Conservation (phyloP, 1,140 invertebrate genomes). For the Frieseomelitta varia region DNA sequence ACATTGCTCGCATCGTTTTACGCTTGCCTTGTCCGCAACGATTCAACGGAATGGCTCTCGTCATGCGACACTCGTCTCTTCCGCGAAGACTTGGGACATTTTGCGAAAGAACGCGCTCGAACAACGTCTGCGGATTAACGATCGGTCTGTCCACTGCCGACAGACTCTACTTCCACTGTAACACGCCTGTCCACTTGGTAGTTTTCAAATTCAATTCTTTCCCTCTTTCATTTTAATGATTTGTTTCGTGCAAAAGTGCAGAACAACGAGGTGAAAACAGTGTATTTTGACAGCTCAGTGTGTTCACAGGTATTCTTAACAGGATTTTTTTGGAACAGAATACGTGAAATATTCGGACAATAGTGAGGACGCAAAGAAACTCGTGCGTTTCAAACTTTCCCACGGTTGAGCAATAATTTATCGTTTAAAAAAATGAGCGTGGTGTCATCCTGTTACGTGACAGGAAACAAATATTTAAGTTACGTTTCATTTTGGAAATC, state of each 20-base stretch:
- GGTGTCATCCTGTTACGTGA: neutral
- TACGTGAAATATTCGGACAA: neutral
- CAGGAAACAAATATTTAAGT: neutral
- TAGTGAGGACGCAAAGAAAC: neutral
- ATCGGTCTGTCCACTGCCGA: neutral
- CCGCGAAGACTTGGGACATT: conserved; percentile 25
- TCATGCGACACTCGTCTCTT: conserved; percentile 33
- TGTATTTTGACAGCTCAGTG: too few species aligned
- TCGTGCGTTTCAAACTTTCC: too few species aligned
- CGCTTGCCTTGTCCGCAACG: conserved; percentile 19
- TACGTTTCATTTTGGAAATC: neutral
- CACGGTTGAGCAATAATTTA: too few species aligned
- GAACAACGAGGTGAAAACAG: neutral
- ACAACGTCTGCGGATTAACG: conserved; percentile 14
- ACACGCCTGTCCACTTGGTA: too few species aligned
- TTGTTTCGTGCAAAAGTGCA: neutral
- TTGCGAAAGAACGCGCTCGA: conserved; percentile 25
- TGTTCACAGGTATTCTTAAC: too few species aligned
- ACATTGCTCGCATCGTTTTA: conserved; percentile 10
- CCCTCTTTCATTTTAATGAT: neutral
- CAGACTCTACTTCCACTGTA: neutral
- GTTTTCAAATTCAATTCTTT: neutral
- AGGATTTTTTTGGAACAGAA: too few species aligned
- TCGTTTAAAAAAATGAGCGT: neutral
- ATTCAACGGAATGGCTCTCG: conserved; percentile 30